Conservation (phyloP, 2,113 vertebrate genomes). For the Tiliqua scincoides region DNA sequence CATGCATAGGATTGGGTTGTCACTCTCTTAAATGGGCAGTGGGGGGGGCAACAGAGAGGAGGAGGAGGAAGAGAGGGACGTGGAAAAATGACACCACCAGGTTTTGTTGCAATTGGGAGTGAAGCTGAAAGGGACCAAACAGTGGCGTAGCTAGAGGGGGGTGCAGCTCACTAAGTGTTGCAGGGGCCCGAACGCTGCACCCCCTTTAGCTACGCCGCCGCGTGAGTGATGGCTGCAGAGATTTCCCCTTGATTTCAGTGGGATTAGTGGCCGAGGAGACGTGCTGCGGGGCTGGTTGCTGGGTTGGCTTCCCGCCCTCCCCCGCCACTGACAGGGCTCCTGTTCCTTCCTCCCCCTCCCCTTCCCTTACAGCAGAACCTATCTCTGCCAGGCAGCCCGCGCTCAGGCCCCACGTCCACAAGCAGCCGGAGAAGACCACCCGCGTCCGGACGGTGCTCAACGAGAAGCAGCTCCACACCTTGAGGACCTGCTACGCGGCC, state of each 20-base stretch:
- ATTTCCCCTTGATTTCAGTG: constrained; percentile 33
- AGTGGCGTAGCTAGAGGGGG: too few relatives aligned
- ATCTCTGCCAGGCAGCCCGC: constrained; percentile 95
- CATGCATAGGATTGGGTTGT: too few relatives aligned
- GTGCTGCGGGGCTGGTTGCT: not conserved
- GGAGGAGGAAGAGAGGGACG: too few relatives aligned
- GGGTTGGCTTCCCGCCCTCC: not conserved
- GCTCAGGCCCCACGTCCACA: constrained; percentile 94
- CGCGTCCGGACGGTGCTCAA: constrained; percentile 97
- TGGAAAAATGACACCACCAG: too few relatives aligned
- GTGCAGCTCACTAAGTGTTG: too few relatives aligned
- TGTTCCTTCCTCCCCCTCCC: constrained; percentile 4
- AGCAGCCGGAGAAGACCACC: constrained; percentile 98
- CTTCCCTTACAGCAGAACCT: constrained; percentile 90
- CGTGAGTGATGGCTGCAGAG: too few relatives aligned
- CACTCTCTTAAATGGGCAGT: not conserved
- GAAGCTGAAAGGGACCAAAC: not conserved
- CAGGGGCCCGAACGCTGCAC: too few relatives aligned
- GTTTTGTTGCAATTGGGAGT: not conserved
- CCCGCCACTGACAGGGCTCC: constrained; percentile 10
- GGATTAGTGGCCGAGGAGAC: not conserved
- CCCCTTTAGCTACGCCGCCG: too few relatives aligned
- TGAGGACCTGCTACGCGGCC: constrained; percentile 98
- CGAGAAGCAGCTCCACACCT: constrained; percentile 98
- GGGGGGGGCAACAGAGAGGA: not conserved